Conservation (phyloP, 2,113 vertebrate genomes). For the Pyrgilauda ruficollis region DNA sequence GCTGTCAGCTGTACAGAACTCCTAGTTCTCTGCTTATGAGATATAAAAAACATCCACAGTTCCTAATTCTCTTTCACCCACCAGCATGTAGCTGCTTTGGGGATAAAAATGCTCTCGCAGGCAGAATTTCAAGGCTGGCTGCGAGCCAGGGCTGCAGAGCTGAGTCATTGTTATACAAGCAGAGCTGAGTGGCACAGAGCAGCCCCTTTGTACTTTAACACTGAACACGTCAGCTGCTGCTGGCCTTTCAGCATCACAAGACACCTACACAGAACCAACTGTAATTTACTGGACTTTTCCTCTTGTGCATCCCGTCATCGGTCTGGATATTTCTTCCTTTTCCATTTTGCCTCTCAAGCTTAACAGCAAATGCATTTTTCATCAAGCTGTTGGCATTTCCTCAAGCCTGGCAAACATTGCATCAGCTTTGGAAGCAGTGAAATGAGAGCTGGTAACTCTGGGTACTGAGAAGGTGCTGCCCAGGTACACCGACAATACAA, state of each 20-base stretch:
- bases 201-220: constrained; percentile 8
- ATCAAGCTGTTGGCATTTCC: background rate
- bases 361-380: background rate
- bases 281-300: background rate
- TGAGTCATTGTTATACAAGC: constrained; percentile 57
- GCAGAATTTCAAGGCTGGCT: background rate
- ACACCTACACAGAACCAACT: background rate
- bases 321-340: background rate
- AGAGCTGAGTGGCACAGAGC: background rate
- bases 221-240: background rate
- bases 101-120: background rate
- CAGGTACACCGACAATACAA: background rate
- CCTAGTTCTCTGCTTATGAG: background rate
- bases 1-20: background rate
- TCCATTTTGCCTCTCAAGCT: background rate
- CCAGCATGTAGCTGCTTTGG: background rate
- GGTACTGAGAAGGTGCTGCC: background rate
- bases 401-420: background rate
- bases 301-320: background rate
- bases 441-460: background rate
- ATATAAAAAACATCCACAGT: background rate
- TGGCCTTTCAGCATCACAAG: background rate
- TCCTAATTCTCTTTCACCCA: background rate
- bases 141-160: constrained; percentile 47
- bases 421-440: background rate